Base-by-base conservation (phyloP, 64 coral and sea anemone species). In the Montipora sp. region DNA sequence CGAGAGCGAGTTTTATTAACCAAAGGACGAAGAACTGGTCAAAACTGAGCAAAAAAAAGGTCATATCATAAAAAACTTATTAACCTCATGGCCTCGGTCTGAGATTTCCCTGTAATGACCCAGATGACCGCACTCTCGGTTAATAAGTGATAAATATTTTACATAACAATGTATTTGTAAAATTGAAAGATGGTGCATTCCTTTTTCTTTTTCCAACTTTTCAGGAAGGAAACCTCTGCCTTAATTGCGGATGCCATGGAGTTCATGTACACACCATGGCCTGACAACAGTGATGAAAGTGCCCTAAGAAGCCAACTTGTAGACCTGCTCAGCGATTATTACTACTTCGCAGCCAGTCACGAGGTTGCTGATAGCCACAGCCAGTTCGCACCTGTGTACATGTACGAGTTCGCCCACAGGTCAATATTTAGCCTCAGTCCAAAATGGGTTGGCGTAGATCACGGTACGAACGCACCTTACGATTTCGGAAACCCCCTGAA, bases 231-330 rank as follows among this genome's bases (percentile, higher is more conserved):
- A 55, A 66, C 16, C 16, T 0, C 61, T 66, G 16, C 11, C 16
- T 3, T 66, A 1, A 66, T 66, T 18, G 16, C 11, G 20, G 68
- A 71, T 21, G 68, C 68, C 20, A 5, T 71, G 5, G 68, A 22
- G 19, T 71, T 71, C 18, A 20, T 22, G 20, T 22, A 71, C 68
- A 71, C 68, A 5, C 68, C 90, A 0, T 82, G 80, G 22, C 90
- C 89, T 46, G 51, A 22, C 22, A 91, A 78, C 83, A 45, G 48
- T 7, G 75, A 91, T n/a, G 10, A 23, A 11, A 83, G 49, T 45
- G 20, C 50, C 8, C 75, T 78, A 70, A 44, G 75, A 72, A 78
- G 83, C 11, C 60, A 65, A 65, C 60, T 65, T 3, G 12, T 23
- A 5, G 68, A 23, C 0, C 20, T 71, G 3, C 4, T 71, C 18